phyloP scores from a whole-genome alignment of 2,797 vertebrate genomes.

The Chelidonichthys spinosus region DNA sequence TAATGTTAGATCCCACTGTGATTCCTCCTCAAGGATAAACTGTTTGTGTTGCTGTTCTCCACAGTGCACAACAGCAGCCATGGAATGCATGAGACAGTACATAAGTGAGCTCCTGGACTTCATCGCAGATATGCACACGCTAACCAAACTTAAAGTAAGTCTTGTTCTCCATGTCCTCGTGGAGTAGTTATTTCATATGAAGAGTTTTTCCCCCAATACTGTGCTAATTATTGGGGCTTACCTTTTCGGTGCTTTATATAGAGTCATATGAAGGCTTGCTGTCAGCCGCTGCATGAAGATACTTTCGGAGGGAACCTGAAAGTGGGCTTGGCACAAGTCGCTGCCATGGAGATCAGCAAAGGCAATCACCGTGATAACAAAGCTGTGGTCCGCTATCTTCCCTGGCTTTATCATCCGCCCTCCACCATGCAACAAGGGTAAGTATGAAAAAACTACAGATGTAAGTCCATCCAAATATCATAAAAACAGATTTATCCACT shows the following conservation, averaged over 20 bases:
- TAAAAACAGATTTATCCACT: background rate
- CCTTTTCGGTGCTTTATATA: conserved; percentile 57
- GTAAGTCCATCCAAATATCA: background rate
- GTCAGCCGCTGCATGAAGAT: conserved; percentile 97
- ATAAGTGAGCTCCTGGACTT: conserved; percentile 96
- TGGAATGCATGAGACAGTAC: conserved; percentile 98
- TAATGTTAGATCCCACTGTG: conserved; percentile 52
- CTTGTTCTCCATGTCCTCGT: background rate
- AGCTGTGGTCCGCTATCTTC: conserved; percentile 95
- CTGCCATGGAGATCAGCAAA: conserved; percentile 98
- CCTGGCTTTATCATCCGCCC: conserved; percentile 98
- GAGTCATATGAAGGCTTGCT: conserved; percentile 99
- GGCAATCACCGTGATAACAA: conserved; percentile 99
- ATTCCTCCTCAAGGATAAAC: conserved; percentile 62
- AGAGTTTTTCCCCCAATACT: background rate
- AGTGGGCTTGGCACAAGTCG: conserved; percentile 97
- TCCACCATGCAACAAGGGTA: conserved; percentile 99
- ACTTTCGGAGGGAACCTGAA: conserved; percentile 99
- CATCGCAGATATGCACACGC: conserved; percentile 98
- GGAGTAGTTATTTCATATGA: too few relatives aligned
- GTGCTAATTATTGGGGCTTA: background rate
- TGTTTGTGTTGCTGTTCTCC: conserved; percentile 55
- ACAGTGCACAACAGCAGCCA: conserved; percentile 96
- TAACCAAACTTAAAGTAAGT: conserved; percentile 97
- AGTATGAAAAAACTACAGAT: conserved; percentile 52